Evolutionary conservation across 23 tunicate genomes (phyloP), one percentile per base, ranked within the genome.

Genomic region (Diplosoma virens): DNA sequence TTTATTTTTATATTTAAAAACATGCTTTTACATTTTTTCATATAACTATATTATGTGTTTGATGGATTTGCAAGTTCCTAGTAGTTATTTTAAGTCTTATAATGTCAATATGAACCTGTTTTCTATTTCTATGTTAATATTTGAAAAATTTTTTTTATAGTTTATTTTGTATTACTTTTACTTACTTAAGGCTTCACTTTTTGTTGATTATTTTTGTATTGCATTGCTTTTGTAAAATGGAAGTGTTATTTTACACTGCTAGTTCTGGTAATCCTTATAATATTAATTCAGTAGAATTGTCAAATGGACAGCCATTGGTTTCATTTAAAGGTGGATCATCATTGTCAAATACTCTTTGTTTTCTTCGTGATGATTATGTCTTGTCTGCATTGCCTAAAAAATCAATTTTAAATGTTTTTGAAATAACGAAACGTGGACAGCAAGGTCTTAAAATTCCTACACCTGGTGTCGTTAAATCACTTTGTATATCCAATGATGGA

Each of bases 331-430:
- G 83, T 30, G 79, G 83, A 4, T 27, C 79, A 2, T 75, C 83
- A 0, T 35, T 25, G 1, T 9, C 73, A 4, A 67, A 75, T n/a
- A 81, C 83, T 5, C 25, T 87, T 20, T 81, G 95, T 66, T 23
- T 25, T 16, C 17, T 74, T 27, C 67, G 59, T 14, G 45, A 76
- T 28, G 86, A 87, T 14, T 76, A 81, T 32, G 58, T 87, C 29
- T 2, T 87, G 23, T 76, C 81, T 71, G 78, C 95, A 0, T 28
- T 81, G 48, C 86, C 95, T 0, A 87, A 81, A 1, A 87, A 87
- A 68, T 53, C 95, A 1, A 56, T 87, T 7, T 47, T 87, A 0
- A 78, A 87, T 47, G 86, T 67, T 1, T 87, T 71, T 77, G 95
- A 81, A 41, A 20, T 87, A 22, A 81, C 25, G 28, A 50, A 87